Evolutionary conservation across 2,797 vertebrate species (phyloP), one percentile per base, ranked within the genome.

Genomic region (Amblyopsis hoosieri): DNA sequence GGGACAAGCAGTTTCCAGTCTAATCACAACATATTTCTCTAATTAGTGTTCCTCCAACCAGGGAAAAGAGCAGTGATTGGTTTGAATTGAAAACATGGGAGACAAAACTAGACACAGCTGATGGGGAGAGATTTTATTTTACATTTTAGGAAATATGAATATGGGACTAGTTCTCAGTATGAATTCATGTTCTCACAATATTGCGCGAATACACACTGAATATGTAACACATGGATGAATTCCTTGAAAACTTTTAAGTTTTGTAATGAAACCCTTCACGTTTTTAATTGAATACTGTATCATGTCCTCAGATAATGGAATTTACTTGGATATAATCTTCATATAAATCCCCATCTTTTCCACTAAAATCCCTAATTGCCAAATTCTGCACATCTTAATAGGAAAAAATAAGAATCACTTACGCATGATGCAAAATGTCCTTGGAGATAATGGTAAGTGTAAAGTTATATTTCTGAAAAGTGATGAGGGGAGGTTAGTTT

Each of bases 401-500:
- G 37, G 37, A 42, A 42, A 42, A 42, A 42, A 42, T 42, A 42
- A 42, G 37, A 42, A 42, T 9, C 37, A 42, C 37, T 42, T 8
- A 42, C 46, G 45, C 33, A 33, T 55, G 55, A 74, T 57, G 60
- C 42, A 54, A 23, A 53, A 73, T 69, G 47, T 60, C 59, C 29
- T 67, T 54, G 17, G 48, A 66, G 17, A 52, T 64, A 31, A 46
- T 42, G 14, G 7, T n/a, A 55, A 45, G 42, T 42, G 60, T 42
- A 42, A 42, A 42, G 37, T 42, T 42, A 42, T 8, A 42, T 42
- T 42, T 42, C 37, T 58, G 57, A 54, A 66, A 29, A 29, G 23
- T 29, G 23, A 29, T 3, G 23, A 23, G 23, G 3, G 3, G 23
- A 29, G 23, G 65, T 64, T 15, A 12, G 74, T 81, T 83, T 77